These are phyloP conservation scores for Mesocricetus auratus DNA, from an alignment of 2,113 vertebrate genomes.

Conservation along the genomic window DNA sequence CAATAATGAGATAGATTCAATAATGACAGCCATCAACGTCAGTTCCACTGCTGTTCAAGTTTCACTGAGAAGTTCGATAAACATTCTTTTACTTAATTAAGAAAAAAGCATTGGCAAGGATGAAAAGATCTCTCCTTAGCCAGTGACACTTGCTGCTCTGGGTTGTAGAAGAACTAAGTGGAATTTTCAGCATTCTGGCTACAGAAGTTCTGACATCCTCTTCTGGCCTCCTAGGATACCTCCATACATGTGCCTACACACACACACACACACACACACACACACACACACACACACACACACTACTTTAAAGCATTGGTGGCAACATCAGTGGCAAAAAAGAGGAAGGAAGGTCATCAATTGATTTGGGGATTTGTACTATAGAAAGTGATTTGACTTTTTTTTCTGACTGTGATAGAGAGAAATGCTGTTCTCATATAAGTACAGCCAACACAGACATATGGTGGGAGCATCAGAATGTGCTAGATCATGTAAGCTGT, in stretches of 20 bases:
- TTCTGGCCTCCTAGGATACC: too few species aligned
- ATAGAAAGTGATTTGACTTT: background rate
- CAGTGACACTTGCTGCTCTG: background rate
- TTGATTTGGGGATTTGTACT: constrained; percentile 30
- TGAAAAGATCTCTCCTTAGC: background rate
- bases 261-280: background rate
- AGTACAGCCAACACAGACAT: background rate
- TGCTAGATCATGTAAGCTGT: background rate
- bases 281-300: background rate
- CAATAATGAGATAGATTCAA: background rate
- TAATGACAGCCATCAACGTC: background rate
- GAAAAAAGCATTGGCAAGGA: background rate
- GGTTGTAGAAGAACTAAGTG: background rate
- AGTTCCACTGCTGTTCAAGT: background rate
- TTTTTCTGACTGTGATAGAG: background rate
- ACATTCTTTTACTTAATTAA: constrained; percentile 9
- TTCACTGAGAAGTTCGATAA: background rate
- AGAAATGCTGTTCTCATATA: background rate
- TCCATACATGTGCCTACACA: background rate
- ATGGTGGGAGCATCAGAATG: background rate
- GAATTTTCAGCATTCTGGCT: background rate
- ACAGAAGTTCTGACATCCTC: background rate
- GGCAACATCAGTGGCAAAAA: background rate
- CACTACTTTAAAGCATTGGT: background rate
- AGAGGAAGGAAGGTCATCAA: background rate